phyloP scores from a whole-genome alignment of 2,797 vertebrate genomes.

The Bradypodion pumilum region DNA sequence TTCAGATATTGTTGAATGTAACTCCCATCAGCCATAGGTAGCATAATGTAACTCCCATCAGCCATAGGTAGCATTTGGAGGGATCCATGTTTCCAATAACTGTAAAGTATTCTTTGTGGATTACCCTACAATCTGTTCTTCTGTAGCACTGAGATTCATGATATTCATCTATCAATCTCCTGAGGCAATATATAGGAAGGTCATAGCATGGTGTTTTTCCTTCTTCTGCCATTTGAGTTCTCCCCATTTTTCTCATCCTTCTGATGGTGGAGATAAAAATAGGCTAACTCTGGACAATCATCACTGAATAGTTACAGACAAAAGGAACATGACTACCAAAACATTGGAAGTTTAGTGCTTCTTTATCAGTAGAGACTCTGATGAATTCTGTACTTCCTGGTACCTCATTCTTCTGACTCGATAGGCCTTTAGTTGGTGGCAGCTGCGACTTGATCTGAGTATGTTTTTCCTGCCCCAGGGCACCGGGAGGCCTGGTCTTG shows the following conservation, averaged over 20 bases:
- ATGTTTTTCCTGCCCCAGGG: too few relatives aligned
- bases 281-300: not conserved
- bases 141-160: not conserved
- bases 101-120: not conserved
- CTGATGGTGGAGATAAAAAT: not conserved
- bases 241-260: not conserved
- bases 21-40: not conserved
- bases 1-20: not conserved
- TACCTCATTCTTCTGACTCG: too few relatives aligned
- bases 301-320: not conserved
- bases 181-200: not conserved
- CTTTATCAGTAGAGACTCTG: too few relatives aligned
- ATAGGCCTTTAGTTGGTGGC: too few relatives aligned
- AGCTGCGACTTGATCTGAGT: too few relatives aligned
- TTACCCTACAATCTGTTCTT: not conserved
- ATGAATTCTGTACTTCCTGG: too few relatives aligned
- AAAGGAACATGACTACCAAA: not conserved
- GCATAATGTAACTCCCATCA: not conserved
- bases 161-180: not conserved
- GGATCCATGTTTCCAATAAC: not conserved
- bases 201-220: not conserved
- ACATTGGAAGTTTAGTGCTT: too few relatives aligned
- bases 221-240: not conserved
- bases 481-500: too few relatives aligned
- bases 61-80: not conserved